Percentiles rank a stretch among this genome's conserved stretches.
phyloP scores from a whole-genome alignment of 2,888 invertebrate genomes.

The Zaprionus bogoriensis region DNA sequence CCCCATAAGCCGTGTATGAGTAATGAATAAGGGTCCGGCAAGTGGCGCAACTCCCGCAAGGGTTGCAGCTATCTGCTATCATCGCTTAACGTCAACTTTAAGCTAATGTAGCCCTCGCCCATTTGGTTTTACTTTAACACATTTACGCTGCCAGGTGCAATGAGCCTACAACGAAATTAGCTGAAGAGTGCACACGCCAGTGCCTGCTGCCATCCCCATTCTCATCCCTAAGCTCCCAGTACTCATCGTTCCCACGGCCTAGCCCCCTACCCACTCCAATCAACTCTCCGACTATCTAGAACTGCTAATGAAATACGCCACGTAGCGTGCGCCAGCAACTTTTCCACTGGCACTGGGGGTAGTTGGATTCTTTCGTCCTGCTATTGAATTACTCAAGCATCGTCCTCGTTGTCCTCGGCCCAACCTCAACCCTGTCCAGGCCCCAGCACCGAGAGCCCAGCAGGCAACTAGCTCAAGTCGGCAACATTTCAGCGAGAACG shows the following conservation, averaged over 20 bases:
- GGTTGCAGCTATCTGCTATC: neutral
- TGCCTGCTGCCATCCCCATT: neutral
- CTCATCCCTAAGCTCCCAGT: neutral
- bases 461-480: slow-evolving; percentile 72
- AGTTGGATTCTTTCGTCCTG: slow-evolving; percentile 42
- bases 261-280: slow-evolving; percentile 18
- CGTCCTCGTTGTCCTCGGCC: slow-evolving; percentile 19
- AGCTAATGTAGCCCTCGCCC: slow-evolving; percentile 31
- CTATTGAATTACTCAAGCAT: slow-evolving; percentile 76
- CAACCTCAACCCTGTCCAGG: slow-evolving; percentile 8
- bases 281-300: slow-evolving; percentile 41
- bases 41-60: slow-evolving; percentile 6
- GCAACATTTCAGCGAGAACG: slow-evolving; percentile 69
- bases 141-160: slow-evolving; percentile 2
- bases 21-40: slow-evolving; percentile 47
- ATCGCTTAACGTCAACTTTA: slow-evolving; percentile 26
- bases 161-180: slow-evolving; percentile 56
- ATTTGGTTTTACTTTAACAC: slow-evolving; percentile 41
- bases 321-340: slow-evolving; percentile 69
- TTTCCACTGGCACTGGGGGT: slow-evolving; percentile 42
- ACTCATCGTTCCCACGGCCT: neutral
- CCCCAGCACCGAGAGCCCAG: slow-evolving; percentile 16
- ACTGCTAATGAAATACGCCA: slow-evolving; percentile 78
- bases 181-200: slow-evolving; percentile 34
- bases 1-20: slow-evolving; percentile 13